phyloP scores from a whole-genome alignment of 1,140 invertebrate genomes.

The Oedothorax gibbosus region DNA sequence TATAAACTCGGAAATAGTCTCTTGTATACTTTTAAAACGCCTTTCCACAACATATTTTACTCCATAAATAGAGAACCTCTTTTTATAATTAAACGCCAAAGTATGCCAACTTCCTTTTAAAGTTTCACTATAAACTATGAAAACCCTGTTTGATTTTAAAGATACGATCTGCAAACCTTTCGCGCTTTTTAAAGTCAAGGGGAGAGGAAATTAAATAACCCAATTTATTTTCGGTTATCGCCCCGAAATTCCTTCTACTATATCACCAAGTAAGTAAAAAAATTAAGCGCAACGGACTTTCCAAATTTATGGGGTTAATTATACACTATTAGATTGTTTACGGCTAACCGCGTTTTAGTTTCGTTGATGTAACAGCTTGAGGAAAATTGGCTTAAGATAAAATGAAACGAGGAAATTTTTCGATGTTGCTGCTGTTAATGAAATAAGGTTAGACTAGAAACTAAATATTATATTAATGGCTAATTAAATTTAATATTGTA shows the following conservation, averaged over 20 bases:
- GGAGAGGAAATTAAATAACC: background rate
- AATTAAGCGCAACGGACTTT: background rate
- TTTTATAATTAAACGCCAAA: no score
- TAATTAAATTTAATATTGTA: no score
- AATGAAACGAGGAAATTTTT: no score
- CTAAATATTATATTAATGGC: no score
- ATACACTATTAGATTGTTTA: constrained; percentile 26
- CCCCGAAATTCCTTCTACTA: background rate
- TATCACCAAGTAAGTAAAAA: background rate
- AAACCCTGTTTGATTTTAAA: background rate
- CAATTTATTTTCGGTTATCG: background rate
- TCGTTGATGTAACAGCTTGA: background rate
- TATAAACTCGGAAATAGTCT: no score
- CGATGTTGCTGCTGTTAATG: no score
- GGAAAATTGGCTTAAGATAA: background rate
- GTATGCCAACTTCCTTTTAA: no score
- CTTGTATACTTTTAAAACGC: no score
- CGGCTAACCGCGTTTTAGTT: constrained; percentile 19
- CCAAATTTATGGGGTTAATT: constrained; percentile 35
- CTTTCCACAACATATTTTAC: no score
- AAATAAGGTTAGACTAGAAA: no score
- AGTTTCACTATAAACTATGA: no score
- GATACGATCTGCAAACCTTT: background rate
- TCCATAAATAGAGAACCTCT: no score
- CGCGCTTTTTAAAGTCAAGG: background rate